Evolutionary conservation across 2,888 invertebrate genomes (phyloP).

Genomic region (Cephus pulcher): DNA sequence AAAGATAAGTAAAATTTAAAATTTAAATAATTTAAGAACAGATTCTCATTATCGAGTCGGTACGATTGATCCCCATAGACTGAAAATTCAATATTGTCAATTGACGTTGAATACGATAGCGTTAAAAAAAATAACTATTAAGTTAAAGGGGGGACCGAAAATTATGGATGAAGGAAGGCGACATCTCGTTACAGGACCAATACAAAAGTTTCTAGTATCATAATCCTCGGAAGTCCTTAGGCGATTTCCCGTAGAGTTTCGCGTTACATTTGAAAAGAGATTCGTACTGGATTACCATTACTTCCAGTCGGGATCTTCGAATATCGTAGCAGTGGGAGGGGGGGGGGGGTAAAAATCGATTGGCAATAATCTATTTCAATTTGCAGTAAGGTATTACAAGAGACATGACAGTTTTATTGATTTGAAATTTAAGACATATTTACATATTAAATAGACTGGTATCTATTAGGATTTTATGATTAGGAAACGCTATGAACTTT

Average conservation of each 20-base stretch:
- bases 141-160: neutral
- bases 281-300: slow-evolving; percentile 61
- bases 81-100: neutral
- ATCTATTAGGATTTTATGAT: neutral
- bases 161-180: neutral
- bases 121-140: neutral
- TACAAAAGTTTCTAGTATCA: slow-evolving; percentile 46
- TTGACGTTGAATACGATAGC: neutral
- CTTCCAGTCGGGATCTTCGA: slow-evolving; percentile 53
- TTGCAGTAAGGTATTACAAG: slow-evolving; percentile 56
- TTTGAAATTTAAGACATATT: slow-evolving; percentile 17
- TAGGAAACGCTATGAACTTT: neutral
- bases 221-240: slow-evolving; percentile 55
- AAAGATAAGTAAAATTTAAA: neutral
- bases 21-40: neutral
- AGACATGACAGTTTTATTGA: slow-evolving; percentile 17
- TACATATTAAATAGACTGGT: slow-evolving; percentile 29
- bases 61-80: neutral
- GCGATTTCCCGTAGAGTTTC: slow-evolving; percentile 19
- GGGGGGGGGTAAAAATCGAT: slow-evolving; percentile 42
- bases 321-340: slow-evolving; percentile 9
- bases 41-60: neutral
- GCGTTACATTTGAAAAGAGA: slow-evolving; percentile 52
- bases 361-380: slow-evolving; percentile 59
- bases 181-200: neutral